Base-by-base conservation (phyloP, 2,113 vertebrate species). In the Otolemur garnettii region DNA sequence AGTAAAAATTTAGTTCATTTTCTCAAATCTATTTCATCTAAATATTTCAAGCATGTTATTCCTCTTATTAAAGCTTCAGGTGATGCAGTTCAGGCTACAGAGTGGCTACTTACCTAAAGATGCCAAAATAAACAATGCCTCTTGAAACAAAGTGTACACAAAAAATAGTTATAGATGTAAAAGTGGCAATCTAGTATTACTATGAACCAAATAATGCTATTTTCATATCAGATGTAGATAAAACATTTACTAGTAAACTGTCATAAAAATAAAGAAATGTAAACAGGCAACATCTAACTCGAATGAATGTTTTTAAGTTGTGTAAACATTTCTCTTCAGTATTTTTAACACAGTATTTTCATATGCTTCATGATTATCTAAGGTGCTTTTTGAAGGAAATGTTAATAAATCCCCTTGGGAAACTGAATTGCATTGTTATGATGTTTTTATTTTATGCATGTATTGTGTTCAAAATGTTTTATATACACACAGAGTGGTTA, bases 281-380 rank as follows among this genome's bases (percentile, higher is more conserved):
- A 93, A 94, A 77, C 64, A 64, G 1, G 12, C 21, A 69, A 50
- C 14, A 75, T 24, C 24, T 45, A 72, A 87, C 26, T 74, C 7
- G n/a, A 5, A 93, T 59, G 42, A 69, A 66, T 81, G 15, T 89
- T 90, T 90, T 90, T 93, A 90, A 82, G 71, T 90, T 35, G 45
- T 68, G 2, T 15, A 85, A 62, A 14, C 9, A 62, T 21, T 77
- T 84, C 74, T 92, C 8, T 50, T 69, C 15, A 57, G 1, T 86
- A 57, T 45, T 75, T 86, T 81, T 69, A 92, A 28, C 59, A 64
- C 18, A 74, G 66, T 2, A 0, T 5, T 45, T 79, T 86, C 42
- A 53, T 24, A 62, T n/a, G 0, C 17, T 79, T 88, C 38, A 30
- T 66, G 19, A 3, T 88, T 95, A 60, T 91, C 42, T n/a, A 26